Conservation (phyloP, 2,113 vertebrate genomes). For the Apteryx mantelli region DNA sequence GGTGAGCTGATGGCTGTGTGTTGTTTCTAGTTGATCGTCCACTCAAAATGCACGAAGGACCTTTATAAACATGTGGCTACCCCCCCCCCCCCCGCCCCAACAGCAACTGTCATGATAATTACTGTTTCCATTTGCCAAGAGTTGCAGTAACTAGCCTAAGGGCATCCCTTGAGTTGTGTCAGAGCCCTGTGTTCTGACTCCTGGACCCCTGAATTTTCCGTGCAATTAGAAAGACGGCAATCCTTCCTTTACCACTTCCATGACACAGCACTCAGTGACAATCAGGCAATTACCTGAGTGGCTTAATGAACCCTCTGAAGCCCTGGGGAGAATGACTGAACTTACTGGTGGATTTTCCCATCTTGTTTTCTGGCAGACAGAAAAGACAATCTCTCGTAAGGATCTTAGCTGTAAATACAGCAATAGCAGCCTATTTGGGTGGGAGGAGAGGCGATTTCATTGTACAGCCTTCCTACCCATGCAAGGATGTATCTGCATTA, state of each 20-base stretch:
- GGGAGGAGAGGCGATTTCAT: background rate
- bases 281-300: background rate
- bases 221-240: background rate
- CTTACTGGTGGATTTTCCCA: background rate
- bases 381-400: background rate
- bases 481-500: background rate
- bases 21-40: background rate
- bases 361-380: background rate
- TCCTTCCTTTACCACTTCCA: background rate
- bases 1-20: background rate
- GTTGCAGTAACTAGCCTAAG: background rate
- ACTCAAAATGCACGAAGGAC: background rate
- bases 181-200: background rate
- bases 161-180: background rate
- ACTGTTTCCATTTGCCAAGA: background rate
- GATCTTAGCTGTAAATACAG: background rate
- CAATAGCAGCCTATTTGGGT: fast-evolving
- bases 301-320: background rate
- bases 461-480: background rate
- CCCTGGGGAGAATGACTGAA: background rate
- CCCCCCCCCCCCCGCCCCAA: background rate
- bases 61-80: background rate
- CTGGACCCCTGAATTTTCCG: background rate
- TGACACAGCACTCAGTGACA: background rate
- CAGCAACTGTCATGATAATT: background rate